Evolutionary conservation across 2,113 vertebrate species (phyloP).

Genomic region (Eudyptes chrysolophus): DNA sequence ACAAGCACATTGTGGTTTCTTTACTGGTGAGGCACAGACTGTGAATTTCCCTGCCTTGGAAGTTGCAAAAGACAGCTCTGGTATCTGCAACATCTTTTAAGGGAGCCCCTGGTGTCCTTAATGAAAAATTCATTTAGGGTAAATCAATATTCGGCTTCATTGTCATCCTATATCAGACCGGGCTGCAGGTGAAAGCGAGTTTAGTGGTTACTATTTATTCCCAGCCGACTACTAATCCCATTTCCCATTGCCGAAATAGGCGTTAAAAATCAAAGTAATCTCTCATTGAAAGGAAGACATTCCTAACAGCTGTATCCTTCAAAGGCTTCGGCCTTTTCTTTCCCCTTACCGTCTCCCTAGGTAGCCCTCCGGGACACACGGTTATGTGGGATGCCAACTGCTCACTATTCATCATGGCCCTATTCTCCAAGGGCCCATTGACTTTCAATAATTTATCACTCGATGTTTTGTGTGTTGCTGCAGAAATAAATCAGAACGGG

Average conservation of each 20-base stretch:
- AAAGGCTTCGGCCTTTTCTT: slow-evolving; percentile 49
- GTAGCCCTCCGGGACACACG: slow-evolving; percentile 12
- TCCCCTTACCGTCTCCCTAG: slow-evolving; percentile 9
- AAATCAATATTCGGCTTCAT: slow-evolving; percentile 5
- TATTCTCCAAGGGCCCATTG: slow-evolving; percentile 31
- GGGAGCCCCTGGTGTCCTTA: background rate
- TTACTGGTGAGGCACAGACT: background rate
- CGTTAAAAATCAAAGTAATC: slow-evolving; percentile 52
- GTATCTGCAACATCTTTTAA: background rate
- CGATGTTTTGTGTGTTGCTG: slow-evolving; percentile 35
- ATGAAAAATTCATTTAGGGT: slow-evolving; percentile 24
- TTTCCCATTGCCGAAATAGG: slow-evolving; percentile 48
- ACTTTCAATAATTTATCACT: slow-evolving; percentile 67
- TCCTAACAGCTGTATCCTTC: slow-evolving; percentile 57
- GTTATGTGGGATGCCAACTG: slow-evolving; percentile 55
- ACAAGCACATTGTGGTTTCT: background rate
- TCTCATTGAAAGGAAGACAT: slow-evolving; percentile 36
- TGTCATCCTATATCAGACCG: background rate
- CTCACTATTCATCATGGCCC: slow-evolving; percentile 44
- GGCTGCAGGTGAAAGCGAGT: background rate
- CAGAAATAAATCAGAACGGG: slow-evolving; percentile 65
- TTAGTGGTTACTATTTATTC: slow-evolving; percentile 46
- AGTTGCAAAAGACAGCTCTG: background rate
- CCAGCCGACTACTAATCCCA: background rate
- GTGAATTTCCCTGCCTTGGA: background rate